Evolutionary conservation across 1,140 invertebrate species (phyloP).

Genomic region (Magallana ariakensis): DNA sequence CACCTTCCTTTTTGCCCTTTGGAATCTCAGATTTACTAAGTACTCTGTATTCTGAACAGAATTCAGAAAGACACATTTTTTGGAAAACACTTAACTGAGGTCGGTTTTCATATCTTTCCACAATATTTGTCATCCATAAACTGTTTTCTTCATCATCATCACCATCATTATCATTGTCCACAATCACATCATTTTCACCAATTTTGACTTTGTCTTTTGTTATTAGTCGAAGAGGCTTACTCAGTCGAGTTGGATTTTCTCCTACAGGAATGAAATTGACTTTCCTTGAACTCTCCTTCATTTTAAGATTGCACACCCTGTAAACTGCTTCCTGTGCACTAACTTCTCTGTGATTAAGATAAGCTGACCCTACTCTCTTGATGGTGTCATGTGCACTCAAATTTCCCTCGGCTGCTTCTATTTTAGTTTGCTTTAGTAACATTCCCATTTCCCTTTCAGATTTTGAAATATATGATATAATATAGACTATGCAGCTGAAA

Average conservation of each 20-base stretch:
- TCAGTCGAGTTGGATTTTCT: conserved; percentile 20
- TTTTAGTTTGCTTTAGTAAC: conserved; percentile 42
- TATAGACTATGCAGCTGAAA: conserved; percentile 38
- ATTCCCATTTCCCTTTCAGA: conserved; percentile 53
- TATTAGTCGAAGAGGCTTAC: neutral
- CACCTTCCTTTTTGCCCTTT: no score
- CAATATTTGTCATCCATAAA: neutral
- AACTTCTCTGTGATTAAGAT: conserved; percentile 53
- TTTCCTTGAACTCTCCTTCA: conserved; percentile 49
- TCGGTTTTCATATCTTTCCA: conserved; percentile 33
- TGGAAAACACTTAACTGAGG: neutral
- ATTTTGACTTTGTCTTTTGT: neutral
- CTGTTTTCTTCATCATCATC: neutral
- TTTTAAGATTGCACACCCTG: conserved; percentile 49
- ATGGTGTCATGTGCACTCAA: conserved; percentile 42
- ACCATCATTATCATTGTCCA: neutral
- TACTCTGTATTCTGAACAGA: no score
- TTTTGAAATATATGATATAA: conserved; percentile 52
- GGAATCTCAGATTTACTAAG: no score
- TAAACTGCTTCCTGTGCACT: conserved; percentile 57
- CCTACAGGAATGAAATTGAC: conserved; percentile 50
- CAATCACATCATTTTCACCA: neutral
- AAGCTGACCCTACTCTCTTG: conserved; percentile 35
- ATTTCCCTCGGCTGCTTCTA: conserved; percentile 56
- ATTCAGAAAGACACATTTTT: conserved; percentile 39